These are phyloP conservation scores for Parasteatoda lunata DNA, from an alignment of 2,888 invertebrate genomes.

Conservation along the genomic window DNA sequence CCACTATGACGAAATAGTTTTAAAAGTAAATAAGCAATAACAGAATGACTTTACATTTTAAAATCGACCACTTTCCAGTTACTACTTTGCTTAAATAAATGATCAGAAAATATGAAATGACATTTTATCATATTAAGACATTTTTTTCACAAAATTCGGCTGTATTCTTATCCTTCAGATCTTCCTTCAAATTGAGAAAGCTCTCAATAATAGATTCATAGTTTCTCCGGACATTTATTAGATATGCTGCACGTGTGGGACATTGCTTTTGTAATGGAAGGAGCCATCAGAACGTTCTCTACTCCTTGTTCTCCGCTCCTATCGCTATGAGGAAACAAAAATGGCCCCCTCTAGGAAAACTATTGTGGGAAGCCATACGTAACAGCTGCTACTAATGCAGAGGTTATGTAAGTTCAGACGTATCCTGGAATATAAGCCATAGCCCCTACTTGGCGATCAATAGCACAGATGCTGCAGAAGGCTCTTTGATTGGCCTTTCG, in stretches of 20 bases:
- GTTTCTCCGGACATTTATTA: slow-evolving; percentile 38
- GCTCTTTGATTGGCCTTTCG: slow-evolving; percentile 64
- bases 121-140: too few relatives aligned
- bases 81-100: too few relatives aligned
- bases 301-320: slow-evolving; percentile 7
- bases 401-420: slow-evolving; percentile 62
- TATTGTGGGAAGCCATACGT: slow-evolving; percentile 52
- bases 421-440: slow-evolving; percentile 46
- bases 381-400: slow-evolving; percentile 66
- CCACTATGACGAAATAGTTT: too few relatives aligned
- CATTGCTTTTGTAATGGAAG: slow-evolving; percentile 21
- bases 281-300: slow-evolving; percentile 1
- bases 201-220: slow-evolving; percentile 11
- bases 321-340: slow-evolving; percentile 42
- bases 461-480: slow-evolving; percentile 61
- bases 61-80: too few relatives aligned
- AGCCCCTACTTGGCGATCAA: slow-evolving; percentile 50
- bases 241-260: slow-evolving; percentile 24
- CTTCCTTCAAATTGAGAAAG: neutral
- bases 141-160: too few relatives aligned
- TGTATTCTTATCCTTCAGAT: too few relatives aligned
- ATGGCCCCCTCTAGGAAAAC: slow-evolving; percentile 29
- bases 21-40: too few relatives aligned
- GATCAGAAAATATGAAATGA: too few relatives aligned
- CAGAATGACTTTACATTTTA: too few relatives aligned